Evolutionary conservation across 2,113 vertebrate genomes (phyloP).

Genomic region (human (Homo sapiens)): GRCh38 chr12:101621501-101622000

Average conservation of each 20-base stretch:
- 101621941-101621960: neutral
- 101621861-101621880: neutral
- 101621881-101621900: neutral
- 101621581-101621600: neutral
- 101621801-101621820: neutral
- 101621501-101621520: neutral
- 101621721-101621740: neutral
- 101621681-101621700: neutral
- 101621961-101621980: constrained; percentile 20
- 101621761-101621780: neutral
- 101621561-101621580: constrained; percentile 1
- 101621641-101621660: neutral
- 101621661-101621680: neutral
- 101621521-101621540: neutral
- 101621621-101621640: neutral
- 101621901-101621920: neutral
- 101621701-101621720: neutral
- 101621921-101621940: constrained; percentile 2
- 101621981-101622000: neutral
- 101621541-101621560: neutral
- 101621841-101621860: neutral
- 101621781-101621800: neutral
- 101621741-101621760: neutral
- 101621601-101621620: neutral
- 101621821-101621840: neutral